Percentiles rank a stretch among this genome's conserved stretches.
These are phyloP conservation scores for Tetheella fluctuosa DNA, from an alignment of 2,888 invertebrate genomes.

Conservation along the genomic window DNA sequence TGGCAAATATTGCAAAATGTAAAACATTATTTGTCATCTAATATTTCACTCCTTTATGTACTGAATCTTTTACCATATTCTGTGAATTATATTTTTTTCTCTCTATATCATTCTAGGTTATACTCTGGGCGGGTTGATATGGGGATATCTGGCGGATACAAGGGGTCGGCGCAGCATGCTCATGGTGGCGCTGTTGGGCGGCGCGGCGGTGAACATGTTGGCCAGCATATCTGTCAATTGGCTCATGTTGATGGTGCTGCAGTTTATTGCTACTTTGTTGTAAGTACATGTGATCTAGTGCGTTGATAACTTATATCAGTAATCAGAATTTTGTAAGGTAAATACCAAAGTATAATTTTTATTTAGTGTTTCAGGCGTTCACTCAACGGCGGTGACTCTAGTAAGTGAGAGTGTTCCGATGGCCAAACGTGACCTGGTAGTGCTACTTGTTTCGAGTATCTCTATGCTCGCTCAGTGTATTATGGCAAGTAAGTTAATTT, in stretches of 20 bases:
- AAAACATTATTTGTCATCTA: too few species aligned
- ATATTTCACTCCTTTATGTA: too few species aligned
- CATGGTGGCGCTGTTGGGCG: constrained; percentile 48
- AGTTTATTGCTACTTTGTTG: constrained; percentile 61
- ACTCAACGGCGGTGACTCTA: constrained; percentile 56
- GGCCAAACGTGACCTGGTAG: constrained; percentile 51
- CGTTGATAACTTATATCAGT: too few species aligned
- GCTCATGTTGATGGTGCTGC: constrained; percentile 67
- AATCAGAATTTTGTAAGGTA: too few species aligned
- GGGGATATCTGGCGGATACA: constrained; percentile 71
- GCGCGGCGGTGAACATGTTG: constrained; percentile 55
- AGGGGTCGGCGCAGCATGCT: constrained; percentile 62
- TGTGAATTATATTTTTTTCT: too few species aligned
- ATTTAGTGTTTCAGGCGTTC: constrained; percentile 55
- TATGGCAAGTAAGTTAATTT: constrained; percentile 64
- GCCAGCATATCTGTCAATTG: constrained; percentile 71
- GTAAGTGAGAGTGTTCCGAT: constrained; percentile 62
- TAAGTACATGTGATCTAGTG: constrained; percentile 40
- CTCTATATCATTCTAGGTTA: constrained; percentile 57
- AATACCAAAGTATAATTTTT: too few species aligned
- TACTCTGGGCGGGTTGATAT: constrained; percentile 56
- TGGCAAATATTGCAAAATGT: too few species aligned
- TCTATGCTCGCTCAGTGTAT: constrained; percentile 57
- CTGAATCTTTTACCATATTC: too few species aligned
- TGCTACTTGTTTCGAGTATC: constrained; percentile 59